These are phyloP conservation scores for Oreochromis tanganicae DNA, from an alignment of 2,113 vertebrate species.

Conservation along the genomic window DNA sequence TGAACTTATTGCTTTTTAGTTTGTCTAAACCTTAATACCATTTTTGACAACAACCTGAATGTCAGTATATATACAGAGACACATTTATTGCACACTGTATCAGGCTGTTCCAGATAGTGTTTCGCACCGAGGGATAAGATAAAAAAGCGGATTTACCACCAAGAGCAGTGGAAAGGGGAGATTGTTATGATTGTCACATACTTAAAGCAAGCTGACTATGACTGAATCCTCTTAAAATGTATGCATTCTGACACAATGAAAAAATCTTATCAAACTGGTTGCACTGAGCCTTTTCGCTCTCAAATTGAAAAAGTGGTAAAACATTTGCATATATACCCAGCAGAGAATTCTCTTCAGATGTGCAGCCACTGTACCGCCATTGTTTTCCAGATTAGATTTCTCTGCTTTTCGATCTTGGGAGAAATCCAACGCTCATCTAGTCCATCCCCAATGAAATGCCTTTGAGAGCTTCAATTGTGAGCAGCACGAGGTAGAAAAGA, in stretches of 20 bases:
- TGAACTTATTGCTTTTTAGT: background rate
- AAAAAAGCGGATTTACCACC: background rate
- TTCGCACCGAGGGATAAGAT: background rate
- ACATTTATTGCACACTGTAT: background rate
- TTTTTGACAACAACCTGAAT: background rate
- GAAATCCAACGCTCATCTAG: background rate
- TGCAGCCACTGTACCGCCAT: background rate
- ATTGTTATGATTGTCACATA: background rate
- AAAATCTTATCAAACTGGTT: background rate
- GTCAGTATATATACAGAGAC: background rate
- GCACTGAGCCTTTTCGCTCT: background rate
- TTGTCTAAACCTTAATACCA: background rate
- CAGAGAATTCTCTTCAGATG: background rate
- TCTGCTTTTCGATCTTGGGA: background rate
- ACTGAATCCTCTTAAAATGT: background rate
- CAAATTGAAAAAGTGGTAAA: background rate
- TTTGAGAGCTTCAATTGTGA: background rate
- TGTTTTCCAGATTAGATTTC: slow-evolving; percentile 9
- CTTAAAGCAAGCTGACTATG: background rate
- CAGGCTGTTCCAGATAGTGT: background rate
- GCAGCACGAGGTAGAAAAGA: background rate
- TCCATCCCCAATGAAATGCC: background rate
- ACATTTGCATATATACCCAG: background rate
- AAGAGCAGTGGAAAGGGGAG: background rate
- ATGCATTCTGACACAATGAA: background rate